Evolutionary conservation across 2,888 invertebrate genomes (phyloP), one percentile per base, ranked within the genome.

Genomic region (Dendrolimus houi): DNA sequence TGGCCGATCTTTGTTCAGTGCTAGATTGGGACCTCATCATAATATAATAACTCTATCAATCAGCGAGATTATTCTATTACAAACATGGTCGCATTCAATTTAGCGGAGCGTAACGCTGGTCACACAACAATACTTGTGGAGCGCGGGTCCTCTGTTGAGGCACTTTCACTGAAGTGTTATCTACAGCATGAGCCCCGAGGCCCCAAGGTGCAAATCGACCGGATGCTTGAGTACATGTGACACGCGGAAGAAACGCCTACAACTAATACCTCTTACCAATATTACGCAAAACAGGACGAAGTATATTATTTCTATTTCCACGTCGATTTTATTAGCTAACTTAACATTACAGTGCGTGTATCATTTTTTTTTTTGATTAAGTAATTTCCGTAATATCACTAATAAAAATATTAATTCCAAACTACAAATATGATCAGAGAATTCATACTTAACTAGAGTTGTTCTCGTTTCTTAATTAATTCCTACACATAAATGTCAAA

Each of bases 11-110:
- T 78, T 75, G 77, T 75, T 81, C 81, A 81, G 78, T 75, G 68
- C 72, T 59, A 62, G 71, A 77, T 81, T 78, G 77, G 79, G 78
- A 81, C 78, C 80, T 78, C 80, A 81, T 82, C 83, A 78, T 79
- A 77, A 77, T 77, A 85, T 81, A 83, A 83, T 83, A 81, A 80
- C 77, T 78, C 79, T 74, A 86, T 87, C 83, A 83, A 84, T 86
- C 85, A 84, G 77, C 70, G 64, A 82, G 79, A 82, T 83, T 81
- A 81, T 81, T 79, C 72, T 78, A 79, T 79, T 81, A 79, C 74
- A 71, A 75, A 75, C 77, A 76, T 74, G 74, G 75, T 72, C 74
- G 75, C 77, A 81, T 83, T 83, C 74, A 81, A 81, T 83, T 81
- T 78, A 77, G 75, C 76, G 68, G 63, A 84, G 78, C 85, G 79